Base-by-base conservation (phyloP, 2,888 invertebrate genomes). In the Agrotis exclamationis region DNA sequence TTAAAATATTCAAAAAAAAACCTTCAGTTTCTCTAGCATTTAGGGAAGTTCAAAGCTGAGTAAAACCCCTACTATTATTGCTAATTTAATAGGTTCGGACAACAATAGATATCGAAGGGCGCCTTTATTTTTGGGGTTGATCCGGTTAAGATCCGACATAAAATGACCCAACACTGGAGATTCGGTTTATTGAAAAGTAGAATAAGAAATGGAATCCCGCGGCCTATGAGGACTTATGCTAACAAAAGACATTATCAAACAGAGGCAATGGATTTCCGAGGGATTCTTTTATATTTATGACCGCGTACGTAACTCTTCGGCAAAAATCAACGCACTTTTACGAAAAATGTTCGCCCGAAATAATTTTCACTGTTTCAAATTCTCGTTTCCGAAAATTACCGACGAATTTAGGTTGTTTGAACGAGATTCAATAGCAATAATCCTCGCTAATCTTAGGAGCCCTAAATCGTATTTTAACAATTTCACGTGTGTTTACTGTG, bases 221-320 rank as follows among this genome's bases (percentile, higher is more conserved):
- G 86, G 86, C 87, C 85, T 88, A 79, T 80, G 80, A 84, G 74
- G 88, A 86, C 87, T 89, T 89, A 88, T 85, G 85, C 85, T 87
- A 87, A 90, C 90, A 87, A 90, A 88, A 87, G 88, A 86, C 87
- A 88, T 90, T 88, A 88, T 89, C 87, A 88, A 88, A 89, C 89
- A 87, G 71, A 70, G 86, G 85, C 85, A 86, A 88, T 86, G 85
- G 84, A 82, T 86, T 81, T 81, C 70, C 70, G 62, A 72, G 72
- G 81, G 85, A 81, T 85, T 68, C 74, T 76, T 74, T 80, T 81
- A 79, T 84, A 85, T 85, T 85, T 85, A 85, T 83, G 85, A 85
- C 70, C 76, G 67, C 74, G 64, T 63, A 62, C 74, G 78, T 70
- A 76, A 54, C 64, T 79, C 69, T 73, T 77, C 53, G 58, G 68